Conservation (phyloP, 2,113 vertebrate genomes). For the Albula goreensis region DNA sequence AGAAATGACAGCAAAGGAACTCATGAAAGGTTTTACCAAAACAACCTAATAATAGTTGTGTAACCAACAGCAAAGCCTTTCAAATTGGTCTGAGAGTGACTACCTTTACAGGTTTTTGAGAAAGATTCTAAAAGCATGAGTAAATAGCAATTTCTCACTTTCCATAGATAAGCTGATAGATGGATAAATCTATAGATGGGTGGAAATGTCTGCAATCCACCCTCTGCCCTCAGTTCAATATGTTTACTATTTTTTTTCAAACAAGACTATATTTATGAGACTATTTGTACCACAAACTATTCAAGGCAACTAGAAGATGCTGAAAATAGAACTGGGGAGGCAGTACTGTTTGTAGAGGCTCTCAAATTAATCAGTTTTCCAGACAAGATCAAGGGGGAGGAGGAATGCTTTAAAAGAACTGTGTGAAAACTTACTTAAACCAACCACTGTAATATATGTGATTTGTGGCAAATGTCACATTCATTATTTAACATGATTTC, state of each 20-base stretch:
- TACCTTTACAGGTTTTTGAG: too few species aligned
- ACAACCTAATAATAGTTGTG: background rate
- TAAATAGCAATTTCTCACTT: background rate
- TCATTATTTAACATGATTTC: background rate
- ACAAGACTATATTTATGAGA: background rate
- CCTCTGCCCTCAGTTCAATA: background rate
- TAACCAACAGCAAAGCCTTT: too few species aligned
- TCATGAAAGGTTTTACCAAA: too few species aligned
- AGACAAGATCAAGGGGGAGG: background rate
- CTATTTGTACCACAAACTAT: background rate
- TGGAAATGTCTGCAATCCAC: background rate
- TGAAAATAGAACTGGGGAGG: background rate
- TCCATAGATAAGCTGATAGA: too few species aligned
- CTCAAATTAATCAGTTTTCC: background rate
- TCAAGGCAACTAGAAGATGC: background rate
- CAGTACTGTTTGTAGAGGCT: background rate
- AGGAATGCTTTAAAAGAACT: background rate
- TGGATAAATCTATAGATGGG: background rate
- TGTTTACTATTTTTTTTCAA: background rate
- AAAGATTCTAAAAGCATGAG: background rate
- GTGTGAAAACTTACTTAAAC: background rate
- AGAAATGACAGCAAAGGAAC: conserved; percentile 24
- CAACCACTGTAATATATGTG: background rate
- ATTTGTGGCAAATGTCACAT: background rate
- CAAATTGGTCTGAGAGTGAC: too few species aligned